A percentile compares a stretch with the other conserved stretches of the same genome.
Conservation (phyloP, 2,797 vertebrate genomes). For the Karalla daura region DNA sequence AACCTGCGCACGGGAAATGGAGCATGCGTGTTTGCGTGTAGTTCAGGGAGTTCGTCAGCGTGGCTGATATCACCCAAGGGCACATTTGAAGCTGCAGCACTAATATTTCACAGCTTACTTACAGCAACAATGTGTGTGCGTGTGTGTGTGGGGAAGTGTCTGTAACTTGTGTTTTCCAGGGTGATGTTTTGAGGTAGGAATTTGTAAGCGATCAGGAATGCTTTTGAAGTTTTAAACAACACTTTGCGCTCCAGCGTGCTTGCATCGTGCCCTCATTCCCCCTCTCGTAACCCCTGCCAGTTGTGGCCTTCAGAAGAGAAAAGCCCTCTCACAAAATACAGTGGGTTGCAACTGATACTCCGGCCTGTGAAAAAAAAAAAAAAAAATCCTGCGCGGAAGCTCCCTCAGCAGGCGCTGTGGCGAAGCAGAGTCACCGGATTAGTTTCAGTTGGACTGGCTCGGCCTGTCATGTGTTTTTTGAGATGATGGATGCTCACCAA, state of each 20-base stretch:
- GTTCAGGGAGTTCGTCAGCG: constrained; percentile 33
- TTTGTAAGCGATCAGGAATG: constrained; percentile 79
- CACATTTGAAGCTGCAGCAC: constrained; percentile 22
- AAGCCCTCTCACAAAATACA: constrained; percentile 17
- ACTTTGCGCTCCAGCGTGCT: constrained; percentile 41
- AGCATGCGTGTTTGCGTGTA: constrained; percentile 29
- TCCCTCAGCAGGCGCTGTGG: constrained; percentile 19
- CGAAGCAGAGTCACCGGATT: constrained; percentile 44
- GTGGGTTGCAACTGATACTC: constrained; percentile 44
- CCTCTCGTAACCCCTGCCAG: constrained; percentile 57
- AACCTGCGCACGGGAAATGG: constrained; percentile 44
- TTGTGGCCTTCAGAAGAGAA: constrained; percentile 28
- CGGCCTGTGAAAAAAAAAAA: constrained; percentile 18
- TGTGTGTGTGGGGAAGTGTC: neutral
- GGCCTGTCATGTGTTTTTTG: constrained; percentile 31
- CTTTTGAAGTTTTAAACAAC: constrained; percentile 79
- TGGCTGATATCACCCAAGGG: constrained; percentile 32
- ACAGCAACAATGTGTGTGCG: constrained; percentile 20
- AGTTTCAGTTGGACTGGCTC: constrained; percentile 48
- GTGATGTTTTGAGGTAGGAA: constrained; percentile 48
- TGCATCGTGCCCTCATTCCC: constrained; percentile 33
- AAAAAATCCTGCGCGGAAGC: constrained; percentile 9
- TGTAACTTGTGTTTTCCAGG: constrained; percentile 40
- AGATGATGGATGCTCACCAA: constrained; percentile 38
- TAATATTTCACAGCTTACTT: constrained; percentile 39